Percentiles rank a stretch among this genome's conserved stretches.
These are phyloP conservation scores for Augochlora pura DNA, from an alignment of 1,140 invertebrate genomes.

Conservation along the genomic window DNA sequence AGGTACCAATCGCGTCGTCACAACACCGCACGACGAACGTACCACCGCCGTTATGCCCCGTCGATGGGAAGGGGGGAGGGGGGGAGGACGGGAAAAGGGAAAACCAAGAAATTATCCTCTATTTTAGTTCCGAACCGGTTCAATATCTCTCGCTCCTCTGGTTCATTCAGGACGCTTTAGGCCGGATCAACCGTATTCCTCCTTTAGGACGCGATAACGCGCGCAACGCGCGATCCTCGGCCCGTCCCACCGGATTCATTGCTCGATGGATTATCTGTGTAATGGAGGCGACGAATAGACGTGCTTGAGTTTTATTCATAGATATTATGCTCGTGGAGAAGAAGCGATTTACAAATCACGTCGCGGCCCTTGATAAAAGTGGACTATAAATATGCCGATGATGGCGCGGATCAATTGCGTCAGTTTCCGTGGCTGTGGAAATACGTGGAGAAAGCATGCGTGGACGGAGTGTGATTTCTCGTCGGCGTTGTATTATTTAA, in stretches of 20 bases:
- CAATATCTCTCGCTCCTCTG: conserved; percentile 55
- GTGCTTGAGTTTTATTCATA: not conserved
- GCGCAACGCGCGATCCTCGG: not conserved
- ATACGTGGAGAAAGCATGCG: too few relatives aligned
- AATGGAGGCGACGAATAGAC: not conserved
- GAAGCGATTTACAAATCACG: too few relatives aligned
- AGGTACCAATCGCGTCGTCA: conserved; percentile 71
- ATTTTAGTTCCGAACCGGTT: conserved; percentile 65
- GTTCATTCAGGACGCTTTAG: conserved; percentile 46
- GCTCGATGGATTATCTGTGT: conserved; percentile 2
- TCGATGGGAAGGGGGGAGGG: not conserved
- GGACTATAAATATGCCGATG: too few relatives aligned
- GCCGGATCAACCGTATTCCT: not conserved
- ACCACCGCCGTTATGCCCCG: conserved; percentile 56
- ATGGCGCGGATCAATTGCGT: too few relatives aligned
- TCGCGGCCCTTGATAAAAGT: too few relatives aligned
- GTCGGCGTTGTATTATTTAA: too few relatives aligned
- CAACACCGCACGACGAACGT: conserved; percentile 65
- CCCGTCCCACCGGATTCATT: not conserved
- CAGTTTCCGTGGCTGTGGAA: too few relatives aligned
- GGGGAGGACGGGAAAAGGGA: conserved; percentile 8
- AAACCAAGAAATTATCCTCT: conserved; percentile 50
- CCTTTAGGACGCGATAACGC: conserved; percentile 6
- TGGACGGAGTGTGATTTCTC: too few relatives aligned
- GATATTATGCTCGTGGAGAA: too few relatives aligned